Evolutionary conservation across 2,797 vertebrate genomes (phyloP).

Genomic region (Novumbra hubbsi): DNA sequence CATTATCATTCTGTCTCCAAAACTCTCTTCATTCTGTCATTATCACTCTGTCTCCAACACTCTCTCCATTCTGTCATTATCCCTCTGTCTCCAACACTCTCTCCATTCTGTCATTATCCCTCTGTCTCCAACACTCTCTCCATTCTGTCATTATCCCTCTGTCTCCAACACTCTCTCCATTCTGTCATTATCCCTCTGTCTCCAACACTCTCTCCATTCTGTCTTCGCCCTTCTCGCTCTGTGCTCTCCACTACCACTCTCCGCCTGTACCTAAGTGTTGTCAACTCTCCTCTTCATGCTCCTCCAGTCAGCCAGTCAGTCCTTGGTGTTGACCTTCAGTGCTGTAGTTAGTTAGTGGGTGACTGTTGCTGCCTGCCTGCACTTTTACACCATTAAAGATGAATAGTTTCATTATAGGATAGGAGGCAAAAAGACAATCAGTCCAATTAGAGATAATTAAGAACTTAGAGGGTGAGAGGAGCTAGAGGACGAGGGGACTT

Average conservation of each 20-base stretch:
- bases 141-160: neutral
- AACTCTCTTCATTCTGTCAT: slow-evolving; percentile 13
- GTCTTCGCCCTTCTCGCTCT: slow-evolving; percentile 2
- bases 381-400: slow-evolving; percentile 80
- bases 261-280: slow-evolving; percentile 19
- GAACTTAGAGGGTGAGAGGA: slow-evolving; percentile 59
- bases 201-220: slow-evolving; percentile 14
- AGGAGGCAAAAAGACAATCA: slow-evolving; percentile 53
- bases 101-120: no score
- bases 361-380: slow-evolving; percentile 23
- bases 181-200: slow-evolving; percentile 2
- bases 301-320: slow-evolving; percentile 51
- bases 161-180: neutral
- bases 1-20: neutral
- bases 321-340: slow-evolving; percentile 70
- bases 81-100: no score
- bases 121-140: neutral
- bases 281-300: slow-evolving; percentile 44
- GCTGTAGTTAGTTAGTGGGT: slow-evolving; percentile 27
- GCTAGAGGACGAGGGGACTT: slow-evolving; percentile 67
- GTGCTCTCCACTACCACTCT: neutral
- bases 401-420: slow-evolving; percentile 76
- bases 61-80: slow-evolving; percentile 3
- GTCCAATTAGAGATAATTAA: slow-evolving; percentile 79
- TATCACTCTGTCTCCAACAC: slow-evolving; percentile 20